A percentile compares a stretch with the other conserved stretches of the same genome.
Evolutionary conservation across 1,140 invertebrate species (phyloP).

Genomic region (Euwallacea fornicatus): DNA sequence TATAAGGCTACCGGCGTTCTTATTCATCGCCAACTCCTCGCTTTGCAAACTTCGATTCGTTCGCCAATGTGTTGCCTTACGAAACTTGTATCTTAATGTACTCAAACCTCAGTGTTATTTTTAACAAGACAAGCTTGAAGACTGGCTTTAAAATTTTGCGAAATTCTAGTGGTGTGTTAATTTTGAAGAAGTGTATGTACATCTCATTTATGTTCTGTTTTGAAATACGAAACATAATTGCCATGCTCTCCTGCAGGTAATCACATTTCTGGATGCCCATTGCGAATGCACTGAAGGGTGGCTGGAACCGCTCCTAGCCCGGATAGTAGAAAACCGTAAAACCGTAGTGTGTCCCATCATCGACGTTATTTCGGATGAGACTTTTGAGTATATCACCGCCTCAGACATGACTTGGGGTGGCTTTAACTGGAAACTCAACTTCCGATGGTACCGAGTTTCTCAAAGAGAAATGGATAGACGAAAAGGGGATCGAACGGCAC

Average conservation of each 20-base stretch:
- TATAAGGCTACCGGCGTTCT: too few species aligned
- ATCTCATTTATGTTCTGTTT: neutral
- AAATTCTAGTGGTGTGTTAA: too few species aligned
- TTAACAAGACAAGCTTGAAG: too few species aligned
- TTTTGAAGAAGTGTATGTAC: too few species aligned
- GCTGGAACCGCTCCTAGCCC: slow-evolving; percentile 86
- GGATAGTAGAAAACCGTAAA: slow-evolving; percentile 88
- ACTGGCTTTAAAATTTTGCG: too few species aligned
- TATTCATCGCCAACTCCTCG: too few species aligned
- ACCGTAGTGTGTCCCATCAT: slow-evolving; percentile 97
- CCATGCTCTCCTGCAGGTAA: slow-evolving; percentile 49
- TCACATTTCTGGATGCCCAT: slow-evolving; percentile 96
- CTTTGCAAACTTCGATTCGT: too few species aligned
- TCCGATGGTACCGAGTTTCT: slow-evolving; percentile 95
- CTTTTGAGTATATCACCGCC: slow-evolving; percentile 93
- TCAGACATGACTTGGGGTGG: slow-evolving; percentile 97
- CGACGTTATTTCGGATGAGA: slow-evolving; percentile 97
- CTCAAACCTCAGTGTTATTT: too few species aligned
- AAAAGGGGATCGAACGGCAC: slow-evolving; percentile 85
- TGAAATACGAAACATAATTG: neutral
- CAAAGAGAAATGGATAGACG: slow-evolving; percentile 91
- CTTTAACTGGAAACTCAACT: slow-evolving; percentile 98
- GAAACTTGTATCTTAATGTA: too few species aligned
- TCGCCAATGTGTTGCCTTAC: too few species aligned
- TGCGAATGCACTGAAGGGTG: slow-evolving; percentile 95